Evolutionary conservation across 2,113 vertebrate species (phyloP), one percentile per base, ranked within the genome.

Genomic region (Opisthocomus hoazin): DNA sequence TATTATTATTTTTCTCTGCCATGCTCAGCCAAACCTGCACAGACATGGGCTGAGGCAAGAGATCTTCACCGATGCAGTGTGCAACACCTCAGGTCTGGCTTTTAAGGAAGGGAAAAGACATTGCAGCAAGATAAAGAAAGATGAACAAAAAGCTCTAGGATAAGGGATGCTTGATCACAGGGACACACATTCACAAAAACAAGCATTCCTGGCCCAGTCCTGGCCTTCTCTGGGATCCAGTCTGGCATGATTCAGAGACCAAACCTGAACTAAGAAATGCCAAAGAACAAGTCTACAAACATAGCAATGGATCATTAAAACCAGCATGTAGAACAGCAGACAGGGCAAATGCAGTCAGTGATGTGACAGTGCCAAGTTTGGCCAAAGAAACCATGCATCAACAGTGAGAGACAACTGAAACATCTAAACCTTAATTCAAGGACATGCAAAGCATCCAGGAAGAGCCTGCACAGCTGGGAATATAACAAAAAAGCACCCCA

Each of bases 401-500:
- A 18, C 43, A 41, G 18, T 8, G 30, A 73, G 14, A 70, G 14
- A n/a, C 37, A 74, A 70, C 32, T 41, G n/a, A 63, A 58, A 45
- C n/a, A 43, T 3, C 64, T 74, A 78, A 78, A 86, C 15, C 12
- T 66, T 53, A 60, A 85, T 37, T 86, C 39, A 77, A 76, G 30
- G 39, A 61, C 48, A 9, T 23, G 36, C 36, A 71, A 81, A 91
- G 10, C 57, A 69, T 30, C 12, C 73, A 60, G 30, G 15, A 68
- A 53, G 57, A 53, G 11, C 37, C 46, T 26, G 8, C 73, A n/a
- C 21, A 61, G 77, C 12, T 45, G n/a, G 21, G 61, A 90, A 65
- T 22, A 29, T 2, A 89, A 56, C 2, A 37, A 6, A n/a, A 4
- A 6, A n/a, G 3, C 26, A 1, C 8, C 26, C n/a, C 7, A 12